Conservation (phyloP, 2,797 vertebrate genomes). For the Otolemur crassicaudatus region DNA sequence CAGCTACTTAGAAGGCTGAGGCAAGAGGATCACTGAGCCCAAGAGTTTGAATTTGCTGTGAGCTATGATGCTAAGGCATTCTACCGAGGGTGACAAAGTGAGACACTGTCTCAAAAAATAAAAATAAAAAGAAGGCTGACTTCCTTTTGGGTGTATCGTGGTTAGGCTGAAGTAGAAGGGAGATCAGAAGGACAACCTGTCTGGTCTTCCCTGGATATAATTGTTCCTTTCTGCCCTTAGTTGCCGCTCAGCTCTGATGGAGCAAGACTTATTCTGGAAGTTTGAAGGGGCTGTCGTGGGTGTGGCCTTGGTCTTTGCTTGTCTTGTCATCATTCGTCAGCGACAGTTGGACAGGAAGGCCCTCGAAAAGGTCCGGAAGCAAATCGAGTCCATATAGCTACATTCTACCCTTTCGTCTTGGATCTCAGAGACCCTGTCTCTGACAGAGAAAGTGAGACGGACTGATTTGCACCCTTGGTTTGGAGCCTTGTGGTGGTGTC, state of each 20-base stretch:
- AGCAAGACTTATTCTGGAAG: conserved; percentile 94
- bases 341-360: conserved; percentile 93
- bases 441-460: background rate
- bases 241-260: conserved; percentile 93
- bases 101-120: too few relatives aligned
- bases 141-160: background rate
- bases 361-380: conserved; percentile 95
- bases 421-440: background rate
- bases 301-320: conserved; percentile 88
- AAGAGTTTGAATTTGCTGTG: too few relatives aligned
- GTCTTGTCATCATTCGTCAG: conserved; percentile 92
- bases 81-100: too few relatives aligned
- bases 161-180: background rate
- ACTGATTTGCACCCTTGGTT: background rate
- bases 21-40: too few relatives aligned
- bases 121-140: background rate
- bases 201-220: conserved; percentile 28
- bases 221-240: conserved; percentile 83
- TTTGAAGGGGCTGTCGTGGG: conserved; percentile 92
- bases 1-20: too few relatives aligned
- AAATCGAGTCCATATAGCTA: conserved; percentile 95
- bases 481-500: background rate
- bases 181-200: background rate
- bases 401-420: background rate
- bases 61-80: too few relatives aligned